phyloP scores from a whole-genome alignment of 2,113 vertebrate species.

The Forbesichthys agassizii region DNA sequence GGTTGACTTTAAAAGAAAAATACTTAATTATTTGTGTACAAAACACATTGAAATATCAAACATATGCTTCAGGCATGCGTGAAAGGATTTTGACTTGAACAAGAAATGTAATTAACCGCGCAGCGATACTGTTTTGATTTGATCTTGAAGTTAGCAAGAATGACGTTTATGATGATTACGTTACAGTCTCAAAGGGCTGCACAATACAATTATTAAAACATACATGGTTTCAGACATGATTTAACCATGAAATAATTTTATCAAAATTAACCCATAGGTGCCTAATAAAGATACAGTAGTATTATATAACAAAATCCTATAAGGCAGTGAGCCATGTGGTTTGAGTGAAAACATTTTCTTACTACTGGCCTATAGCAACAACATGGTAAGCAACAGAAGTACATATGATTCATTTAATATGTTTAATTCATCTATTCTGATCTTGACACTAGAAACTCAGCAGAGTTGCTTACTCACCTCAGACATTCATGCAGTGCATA shows the following conservation, averaged over 20 bases:
- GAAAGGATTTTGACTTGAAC: too few species aligned
- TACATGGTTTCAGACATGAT: not conserved
- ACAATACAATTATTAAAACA: not conserved
- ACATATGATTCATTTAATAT: not conserved
- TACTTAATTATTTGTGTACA: not conserved
- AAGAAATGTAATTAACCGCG: too few species aligned
- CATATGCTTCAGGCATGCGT: not conserved
- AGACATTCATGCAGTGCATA: conserved; percentile 67
- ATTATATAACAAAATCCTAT: not conserved
- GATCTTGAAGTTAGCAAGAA: too few species aligned
- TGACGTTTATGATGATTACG: too few species aligned
- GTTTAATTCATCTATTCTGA: not conserved
- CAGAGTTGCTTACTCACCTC: conserved; percentile 63
- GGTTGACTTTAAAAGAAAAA: conserved; percentile 27
- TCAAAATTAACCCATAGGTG: not conserved
- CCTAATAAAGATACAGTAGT: not conserved
- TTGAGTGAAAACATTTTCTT: not conserved
- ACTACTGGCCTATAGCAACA: conserved; percentile 58
- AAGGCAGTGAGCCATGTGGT: not conserved
- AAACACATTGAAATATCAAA: not conserved
- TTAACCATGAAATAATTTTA: not conserved
- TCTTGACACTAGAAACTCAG: not conserved
- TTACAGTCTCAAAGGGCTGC: not conserved
- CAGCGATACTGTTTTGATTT: too few species aligned
- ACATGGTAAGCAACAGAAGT: conserved; percentile 16